A percentile compares a stretch with the other conserved stretches of the same genome.
Conservation (phyloP, 2,113 vertebrate species). For the Eptesicus fuscus region DNA sequence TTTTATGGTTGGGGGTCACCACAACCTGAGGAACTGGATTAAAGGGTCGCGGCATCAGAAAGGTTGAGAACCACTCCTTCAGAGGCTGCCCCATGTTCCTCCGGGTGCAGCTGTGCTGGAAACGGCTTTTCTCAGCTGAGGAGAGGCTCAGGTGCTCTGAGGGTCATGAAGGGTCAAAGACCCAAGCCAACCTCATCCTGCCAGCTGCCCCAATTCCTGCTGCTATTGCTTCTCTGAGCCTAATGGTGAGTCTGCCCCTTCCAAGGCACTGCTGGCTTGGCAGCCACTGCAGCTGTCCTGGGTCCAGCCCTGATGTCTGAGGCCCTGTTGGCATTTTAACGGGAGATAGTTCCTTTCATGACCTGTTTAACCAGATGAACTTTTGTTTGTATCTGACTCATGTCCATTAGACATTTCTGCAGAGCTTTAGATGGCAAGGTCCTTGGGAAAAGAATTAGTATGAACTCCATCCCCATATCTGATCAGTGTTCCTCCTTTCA, state of each 20-base stretch:
- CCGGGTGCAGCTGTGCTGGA: background rate
- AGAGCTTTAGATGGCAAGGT: background rate
- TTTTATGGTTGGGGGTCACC: no score
- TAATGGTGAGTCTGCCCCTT: background rate
- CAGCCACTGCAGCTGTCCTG: background rate
- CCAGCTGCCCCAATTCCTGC: background rate
- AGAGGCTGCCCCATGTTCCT: background rate
- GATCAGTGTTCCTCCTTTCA: background rate
- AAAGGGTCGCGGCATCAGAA: no score
- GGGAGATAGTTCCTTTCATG: constrained; percentile 26
- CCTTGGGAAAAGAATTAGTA: background rate
- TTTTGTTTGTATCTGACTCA: background rate
- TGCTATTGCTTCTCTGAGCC: background rate
- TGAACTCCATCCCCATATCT: background rate
- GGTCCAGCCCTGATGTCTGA: background rate
- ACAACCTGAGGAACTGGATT: no score
- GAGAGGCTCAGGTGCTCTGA: background rate
- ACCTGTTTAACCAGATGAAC: constrained; percentile 27
- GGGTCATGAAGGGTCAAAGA: background rate
- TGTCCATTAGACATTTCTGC: background rate
- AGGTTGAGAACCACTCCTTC: background rate
- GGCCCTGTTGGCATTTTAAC: background rate
- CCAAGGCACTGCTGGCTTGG: background rate
- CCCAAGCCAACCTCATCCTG: background rate
- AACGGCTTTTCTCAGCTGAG: background rate